Conservation (phyloP, 2,888 invertebrate species). For the Nipponacmea schrenckii region DNA sequence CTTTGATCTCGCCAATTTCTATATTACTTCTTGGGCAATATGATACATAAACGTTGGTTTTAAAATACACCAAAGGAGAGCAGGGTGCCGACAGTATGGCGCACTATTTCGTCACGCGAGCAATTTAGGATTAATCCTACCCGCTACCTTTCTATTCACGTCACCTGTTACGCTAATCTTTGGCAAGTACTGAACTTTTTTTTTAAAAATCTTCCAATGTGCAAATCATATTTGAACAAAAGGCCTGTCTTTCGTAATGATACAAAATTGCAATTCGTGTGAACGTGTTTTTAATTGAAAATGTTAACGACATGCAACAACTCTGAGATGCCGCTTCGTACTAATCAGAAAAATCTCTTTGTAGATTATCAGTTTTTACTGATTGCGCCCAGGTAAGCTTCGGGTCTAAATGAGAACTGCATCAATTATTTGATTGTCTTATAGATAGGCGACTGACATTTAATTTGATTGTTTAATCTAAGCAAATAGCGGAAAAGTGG, state of each 20-base stretch:
- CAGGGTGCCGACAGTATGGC: conserved; percentile 13
- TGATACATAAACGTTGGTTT: conserved; percentile 12
- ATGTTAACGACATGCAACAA: too few species aligned
- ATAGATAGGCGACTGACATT: neutral
- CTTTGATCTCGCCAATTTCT: conserved; percentile 32
- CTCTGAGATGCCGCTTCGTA: neutral
- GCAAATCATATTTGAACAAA: too few species aligned
- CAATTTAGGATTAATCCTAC: neutral
- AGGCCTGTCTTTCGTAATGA: too few species aligned
- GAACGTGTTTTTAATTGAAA: too few species aligned
- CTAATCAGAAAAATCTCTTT: neutral
- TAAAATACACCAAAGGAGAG: conserved; percentile 5
- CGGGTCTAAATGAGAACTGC: neutral
- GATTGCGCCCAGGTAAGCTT: neutral
- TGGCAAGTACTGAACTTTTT: too few species aligned
- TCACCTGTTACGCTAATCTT: too few species aligned
- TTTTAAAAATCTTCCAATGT: too few species aligned
- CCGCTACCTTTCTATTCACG: too few species aligned
- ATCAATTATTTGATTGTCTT: conserved; percentile 2
- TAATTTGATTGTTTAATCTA: neutral
- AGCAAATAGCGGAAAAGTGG: neutral
- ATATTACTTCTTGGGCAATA: conserved; percentile 26
- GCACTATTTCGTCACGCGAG: conserved; percentile 7
- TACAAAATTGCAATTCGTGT: too few species aligned
- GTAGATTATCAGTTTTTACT: conserved; percentile 2